Evolutionary conservation across 2,797 vertebrate species (phyloP).

Genomic region (Bothrops alternatus): DNA sequence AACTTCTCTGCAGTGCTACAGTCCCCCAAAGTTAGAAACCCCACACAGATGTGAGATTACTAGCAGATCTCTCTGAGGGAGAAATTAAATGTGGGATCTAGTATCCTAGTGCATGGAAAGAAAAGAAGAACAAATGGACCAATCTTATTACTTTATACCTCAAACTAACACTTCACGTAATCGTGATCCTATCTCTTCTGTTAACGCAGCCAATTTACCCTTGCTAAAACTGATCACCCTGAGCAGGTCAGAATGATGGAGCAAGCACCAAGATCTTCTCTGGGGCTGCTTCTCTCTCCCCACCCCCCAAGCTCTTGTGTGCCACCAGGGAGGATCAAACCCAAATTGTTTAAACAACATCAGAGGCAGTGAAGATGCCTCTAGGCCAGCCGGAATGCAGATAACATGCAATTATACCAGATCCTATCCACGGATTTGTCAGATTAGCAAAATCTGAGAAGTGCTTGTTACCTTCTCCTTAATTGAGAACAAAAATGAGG

Average conservation of each 20-base stretch:
- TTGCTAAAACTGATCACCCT: neutral
- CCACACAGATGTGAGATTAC: neutral
- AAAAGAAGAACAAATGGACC: neutral
- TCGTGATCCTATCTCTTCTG: neutral
- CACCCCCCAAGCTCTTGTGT: neutral
- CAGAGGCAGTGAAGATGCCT: conserved; percentile 19
- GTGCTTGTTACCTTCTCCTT: neutral
- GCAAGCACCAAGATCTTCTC: neutral
- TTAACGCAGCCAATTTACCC: neutral
- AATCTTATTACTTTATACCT: neutral
- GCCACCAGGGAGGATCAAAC: conserved; percentile 37
- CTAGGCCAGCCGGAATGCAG: conserved; percentile 40
- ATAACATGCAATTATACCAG: conserved; percentile 40
- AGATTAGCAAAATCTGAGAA: neutral
- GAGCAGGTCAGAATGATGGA: neutral
- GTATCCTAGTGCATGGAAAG: conserved; percentile 24
- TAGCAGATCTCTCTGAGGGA: neutral
- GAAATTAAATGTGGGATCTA: conserved; percentile 34
- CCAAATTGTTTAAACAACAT: neutral
- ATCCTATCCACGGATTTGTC: conserved; percentile 33
- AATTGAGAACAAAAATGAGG: neutral
- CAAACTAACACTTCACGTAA: neutral
- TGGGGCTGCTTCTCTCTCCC: too few relatives aligned
- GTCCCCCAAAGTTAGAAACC: neutral
- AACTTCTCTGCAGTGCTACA: neutral